phyloP scores from a whole-genome alignment of 2,113 vertebrate species.

The Tachuris rubrigastra region DNA sequence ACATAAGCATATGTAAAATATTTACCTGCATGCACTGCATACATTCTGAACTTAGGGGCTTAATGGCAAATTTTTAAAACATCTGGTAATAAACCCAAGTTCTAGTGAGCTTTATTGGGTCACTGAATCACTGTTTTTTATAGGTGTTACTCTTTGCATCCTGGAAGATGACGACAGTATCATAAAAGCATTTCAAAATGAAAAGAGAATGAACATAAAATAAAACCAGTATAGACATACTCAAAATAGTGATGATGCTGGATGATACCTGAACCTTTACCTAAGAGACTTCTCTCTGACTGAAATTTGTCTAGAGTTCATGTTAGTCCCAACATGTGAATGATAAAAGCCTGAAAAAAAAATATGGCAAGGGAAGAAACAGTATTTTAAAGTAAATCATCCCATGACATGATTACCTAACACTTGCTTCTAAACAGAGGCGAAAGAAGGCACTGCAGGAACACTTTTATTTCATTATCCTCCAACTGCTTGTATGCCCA shows the following conservation, averaged over 20 bases:
- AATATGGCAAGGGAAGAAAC: neutral
- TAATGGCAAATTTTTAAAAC: neutral
- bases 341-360: neutral
- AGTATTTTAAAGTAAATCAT: neutral
- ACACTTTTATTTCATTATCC: neutral
- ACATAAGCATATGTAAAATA: neutral
- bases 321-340: neutral
- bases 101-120: neutral
- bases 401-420: neutral
- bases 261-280: neutral
- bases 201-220: neutral
- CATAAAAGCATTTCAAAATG: neutral
- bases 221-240: neutral
- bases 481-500: neutral
- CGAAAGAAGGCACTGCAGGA: neutral
- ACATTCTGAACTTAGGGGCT: neutral
- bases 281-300: neutral
- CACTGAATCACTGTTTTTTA: neutral
- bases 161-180: neutral
- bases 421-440: neutral
- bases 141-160: neutral
- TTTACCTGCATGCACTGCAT: accelerated
- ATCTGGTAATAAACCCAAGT: neutral
- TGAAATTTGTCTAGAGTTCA: neutral
- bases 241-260: neutral